Conservation (phyloP, 1,140 invertebrate species). For the Zophobas atratus region DNA sequence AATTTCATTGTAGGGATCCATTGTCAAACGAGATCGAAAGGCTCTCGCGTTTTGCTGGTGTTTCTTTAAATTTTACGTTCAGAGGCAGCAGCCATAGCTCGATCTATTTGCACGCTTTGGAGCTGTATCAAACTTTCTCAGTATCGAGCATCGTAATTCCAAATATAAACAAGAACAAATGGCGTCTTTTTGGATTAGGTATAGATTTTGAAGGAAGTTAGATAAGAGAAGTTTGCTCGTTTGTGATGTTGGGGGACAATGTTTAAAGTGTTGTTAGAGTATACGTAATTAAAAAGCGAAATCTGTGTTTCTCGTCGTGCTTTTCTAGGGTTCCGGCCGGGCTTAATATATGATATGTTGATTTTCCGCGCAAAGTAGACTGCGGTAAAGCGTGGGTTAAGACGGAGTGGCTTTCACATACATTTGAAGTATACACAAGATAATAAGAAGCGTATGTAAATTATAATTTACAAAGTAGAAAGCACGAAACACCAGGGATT, state of each 20-base stretch:
- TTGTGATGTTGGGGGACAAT: no score
- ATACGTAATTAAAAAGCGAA: constrained; percentile 33
- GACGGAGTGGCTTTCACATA: constrained; percentile 38
- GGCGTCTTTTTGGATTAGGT: constrained; percentile 22
- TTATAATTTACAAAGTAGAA: constrained; percentile 51
- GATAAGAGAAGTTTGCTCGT: neutral
- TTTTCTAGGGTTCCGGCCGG: constrained; percentile 29
- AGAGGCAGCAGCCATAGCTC: neutral
- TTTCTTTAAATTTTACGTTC: constrained; percentile 32
- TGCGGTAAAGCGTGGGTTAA: constrained; percentile 33
- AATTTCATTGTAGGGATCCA: neutral
- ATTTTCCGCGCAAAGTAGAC: constrained; percentile 34
- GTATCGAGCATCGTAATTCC: constrained; percentile 32
- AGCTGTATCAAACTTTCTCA: constrained; percentile 30
- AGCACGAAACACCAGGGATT: constrained; percentile 33
- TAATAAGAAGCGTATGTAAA: constrained; percentile 49
- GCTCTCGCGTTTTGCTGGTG: neutral
- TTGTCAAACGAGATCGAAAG: neutral
- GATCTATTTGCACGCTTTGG: constrained; percentile 25
- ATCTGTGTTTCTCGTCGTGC: constrained; percentile 37
- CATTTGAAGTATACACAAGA: constrained; percentile 43
- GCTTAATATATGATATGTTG: constrained; percentile 41
- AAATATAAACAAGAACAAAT: constrained; percentile 36
- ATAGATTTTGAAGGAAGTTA: constrained; percentile 7
- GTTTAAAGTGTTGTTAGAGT: neutral